These are phyloP conservation scores for Leptinotarsa undecemlineata DNA, from an alignment of 1,140 invertebrate species.

Conservation along the genomic window DNA sequence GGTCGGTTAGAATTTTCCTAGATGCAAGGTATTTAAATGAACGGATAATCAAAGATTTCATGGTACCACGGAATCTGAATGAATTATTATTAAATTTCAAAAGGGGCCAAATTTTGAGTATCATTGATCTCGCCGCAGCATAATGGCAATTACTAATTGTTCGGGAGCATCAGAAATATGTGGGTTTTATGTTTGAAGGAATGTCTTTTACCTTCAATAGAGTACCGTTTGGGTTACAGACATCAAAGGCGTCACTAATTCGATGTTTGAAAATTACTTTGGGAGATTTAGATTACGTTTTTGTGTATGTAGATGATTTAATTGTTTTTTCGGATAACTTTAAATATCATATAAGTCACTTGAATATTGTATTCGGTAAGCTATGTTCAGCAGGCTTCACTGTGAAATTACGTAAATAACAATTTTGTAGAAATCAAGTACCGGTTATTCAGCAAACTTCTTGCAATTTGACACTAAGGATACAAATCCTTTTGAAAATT, in stretches of 20 bases:
- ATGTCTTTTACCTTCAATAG: background rate
- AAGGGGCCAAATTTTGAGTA: background rate
- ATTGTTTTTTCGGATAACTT: background rate
- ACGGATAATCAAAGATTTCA: no score
- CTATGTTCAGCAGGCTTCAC: background rate
- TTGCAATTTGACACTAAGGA: background rate
- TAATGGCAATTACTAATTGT: slow-evolving; percentile 16
- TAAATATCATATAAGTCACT: background rate
- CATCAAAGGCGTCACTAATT: background rate
- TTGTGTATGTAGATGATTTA: slow-evolving; percentile 20
- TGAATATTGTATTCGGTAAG: slow-evolving; percentile 18
- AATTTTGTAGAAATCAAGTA: background rate
- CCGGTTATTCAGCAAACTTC: background rate
- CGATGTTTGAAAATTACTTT: background rate
- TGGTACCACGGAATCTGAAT: slow-evolving; percentile 1
- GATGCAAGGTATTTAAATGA: no score
- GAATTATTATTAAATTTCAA: slow-evolving; percentile 4
- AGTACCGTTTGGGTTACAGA: background rate
- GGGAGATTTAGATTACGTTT: background rate
- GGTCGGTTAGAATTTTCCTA: no score
- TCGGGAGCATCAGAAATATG: slow-evolving; percentile 4
- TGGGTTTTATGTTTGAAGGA: slow-evolving; percentile 11
- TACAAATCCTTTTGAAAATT: background rate
- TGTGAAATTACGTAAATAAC: background rate
- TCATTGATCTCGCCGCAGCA: background rate